Conservation (phyloP, 2,113 vertebrate genomes). For the Planiliza haematocheilus region DNA sequence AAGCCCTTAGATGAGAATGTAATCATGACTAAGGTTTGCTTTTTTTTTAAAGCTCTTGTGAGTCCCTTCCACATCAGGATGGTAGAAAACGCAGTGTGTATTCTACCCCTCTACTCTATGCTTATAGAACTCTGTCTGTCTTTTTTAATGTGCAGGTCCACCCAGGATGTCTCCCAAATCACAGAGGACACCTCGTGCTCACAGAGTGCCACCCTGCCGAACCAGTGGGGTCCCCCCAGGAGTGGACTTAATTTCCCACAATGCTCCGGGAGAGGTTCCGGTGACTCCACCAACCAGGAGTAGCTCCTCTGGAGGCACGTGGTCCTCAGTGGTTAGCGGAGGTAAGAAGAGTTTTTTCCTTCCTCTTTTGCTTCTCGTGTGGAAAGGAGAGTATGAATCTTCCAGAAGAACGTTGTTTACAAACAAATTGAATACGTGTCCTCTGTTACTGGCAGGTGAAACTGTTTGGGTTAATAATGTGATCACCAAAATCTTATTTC, state of each 20-base stretch:
- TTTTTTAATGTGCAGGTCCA: constrained; percentile 85
- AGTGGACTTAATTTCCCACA: constrained; percentile 93
- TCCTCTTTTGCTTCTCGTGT: neutral
- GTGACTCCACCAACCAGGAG: constrained; percentile 87
- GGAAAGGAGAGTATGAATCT: neutral
- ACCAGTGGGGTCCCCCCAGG: constrained; percentile 87
- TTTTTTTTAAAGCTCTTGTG: constrained; percentile 23
- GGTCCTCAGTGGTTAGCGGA: constrained; percentile 98
- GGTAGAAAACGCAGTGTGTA: constrained; percentile 5
- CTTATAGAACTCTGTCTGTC: constrained; percentile 13
- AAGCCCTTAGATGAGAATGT: neutral
- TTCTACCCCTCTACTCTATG: neutral
- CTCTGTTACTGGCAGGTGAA: too few relatives aligned
- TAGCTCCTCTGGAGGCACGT: constrained; percentile 94
- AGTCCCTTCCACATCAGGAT: constrained; percentile 8
- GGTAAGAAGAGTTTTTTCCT: constrained; percentile 80
- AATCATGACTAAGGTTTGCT: neutral
- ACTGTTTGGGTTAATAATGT: neutral
- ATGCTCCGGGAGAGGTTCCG: constrained; percentile 88
- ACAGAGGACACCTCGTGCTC: constrained; percentile 94
- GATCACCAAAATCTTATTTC: neutral
- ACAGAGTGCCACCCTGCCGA: constrained; percentile 92
- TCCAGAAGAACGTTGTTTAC: neutral
- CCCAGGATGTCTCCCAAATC: constrained; percentile 99
- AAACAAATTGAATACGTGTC: too few relatives aligned